Conservation (phyloP, 2,888 invertebrate genomes). For the Pterobdella sp. region DNA sequence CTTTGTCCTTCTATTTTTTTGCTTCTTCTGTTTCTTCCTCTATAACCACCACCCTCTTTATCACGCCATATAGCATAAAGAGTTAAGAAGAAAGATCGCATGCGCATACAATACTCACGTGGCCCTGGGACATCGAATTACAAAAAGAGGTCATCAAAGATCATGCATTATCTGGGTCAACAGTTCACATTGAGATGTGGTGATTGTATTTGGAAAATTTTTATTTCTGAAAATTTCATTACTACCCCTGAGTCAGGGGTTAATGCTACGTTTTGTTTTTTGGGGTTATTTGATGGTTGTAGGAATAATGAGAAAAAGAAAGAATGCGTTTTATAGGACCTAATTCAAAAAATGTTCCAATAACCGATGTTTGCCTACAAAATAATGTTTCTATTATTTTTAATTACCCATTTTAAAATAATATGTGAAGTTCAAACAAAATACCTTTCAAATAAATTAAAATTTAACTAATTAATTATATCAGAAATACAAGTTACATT, state of each 20-base stretch:
- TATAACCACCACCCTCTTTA: not conserved
- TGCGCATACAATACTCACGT: not conserved
- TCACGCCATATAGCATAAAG: not conserved
- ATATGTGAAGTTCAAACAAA: too few relatives aligned
- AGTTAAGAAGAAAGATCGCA: not conserved
- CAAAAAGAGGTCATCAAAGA: not conserved
- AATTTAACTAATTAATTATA: too few relatives aligned
- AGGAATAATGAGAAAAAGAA: too few relatives aligned
- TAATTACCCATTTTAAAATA: too few relatives aligned
- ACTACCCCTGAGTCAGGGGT: not conserved
- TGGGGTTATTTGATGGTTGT: not conserved
- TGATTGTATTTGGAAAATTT: too few relatives aligned
- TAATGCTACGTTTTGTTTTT: not conserved
- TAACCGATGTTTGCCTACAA: too few relatives aligned
- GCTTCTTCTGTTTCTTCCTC: not conserved
- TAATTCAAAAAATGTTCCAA: too few relatives aligned
- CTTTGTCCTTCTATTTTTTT: not conserved
- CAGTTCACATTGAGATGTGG: not conserved
- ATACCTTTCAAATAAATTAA: too few relatives aligned
- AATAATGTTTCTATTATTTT: too few relatives aligned
- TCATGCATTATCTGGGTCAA: constrained; percentile 10
- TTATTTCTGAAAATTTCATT: not conserved
- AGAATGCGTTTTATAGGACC: too few relatives aligned
- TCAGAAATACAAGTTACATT: too few relatives aligned
- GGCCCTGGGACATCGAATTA: not conserved